Conservation (phyloP, 2,113 vertebrate species). For the Scartelaos histophorus region DNA sequence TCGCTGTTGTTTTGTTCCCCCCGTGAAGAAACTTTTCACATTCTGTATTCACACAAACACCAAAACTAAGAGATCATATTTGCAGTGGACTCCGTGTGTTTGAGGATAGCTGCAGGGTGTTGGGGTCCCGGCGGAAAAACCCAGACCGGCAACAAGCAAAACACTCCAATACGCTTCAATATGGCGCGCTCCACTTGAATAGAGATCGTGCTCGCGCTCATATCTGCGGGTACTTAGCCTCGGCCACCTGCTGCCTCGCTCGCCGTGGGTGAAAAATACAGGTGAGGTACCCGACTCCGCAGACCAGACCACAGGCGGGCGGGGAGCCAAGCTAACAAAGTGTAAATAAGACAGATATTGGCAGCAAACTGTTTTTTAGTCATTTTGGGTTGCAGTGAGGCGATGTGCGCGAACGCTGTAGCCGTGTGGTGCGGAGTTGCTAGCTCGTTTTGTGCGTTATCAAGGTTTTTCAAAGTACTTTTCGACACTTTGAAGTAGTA, state of each 20-base stretch:
- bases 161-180: conserved; percentile 7
- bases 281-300: neutral
- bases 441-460: no score
- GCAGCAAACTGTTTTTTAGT: neutral
- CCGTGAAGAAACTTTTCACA: conserved; percentile 1
- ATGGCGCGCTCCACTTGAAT: neutral
- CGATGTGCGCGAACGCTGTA: neutral
- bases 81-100: neutral
- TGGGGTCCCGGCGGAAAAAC: neutral
- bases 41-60: conserved; percentile 6
- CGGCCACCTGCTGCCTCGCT: conserved; percentile 4
- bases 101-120: conserved; percentile 9
- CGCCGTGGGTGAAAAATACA: neutral
- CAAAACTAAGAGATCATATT: conserved; percentile 13
- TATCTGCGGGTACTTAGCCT: conserved; percentile 4
- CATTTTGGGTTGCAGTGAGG: neutral
- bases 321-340: neutral
- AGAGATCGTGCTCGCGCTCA: neutral
- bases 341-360: neutral
- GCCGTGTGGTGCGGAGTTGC: neutral
- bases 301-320: neutral
- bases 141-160: neutral
- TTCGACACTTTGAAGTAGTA: neutral
- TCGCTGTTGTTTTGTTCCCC: neutral
- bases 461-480: neutral